Percentiles rank a stretch among this genome's conserved stretches.
Evolutionary conservation across 2,797 vertebrate genomes (phyloP).

Genomic region (Sorex maritimensis): DNA sequence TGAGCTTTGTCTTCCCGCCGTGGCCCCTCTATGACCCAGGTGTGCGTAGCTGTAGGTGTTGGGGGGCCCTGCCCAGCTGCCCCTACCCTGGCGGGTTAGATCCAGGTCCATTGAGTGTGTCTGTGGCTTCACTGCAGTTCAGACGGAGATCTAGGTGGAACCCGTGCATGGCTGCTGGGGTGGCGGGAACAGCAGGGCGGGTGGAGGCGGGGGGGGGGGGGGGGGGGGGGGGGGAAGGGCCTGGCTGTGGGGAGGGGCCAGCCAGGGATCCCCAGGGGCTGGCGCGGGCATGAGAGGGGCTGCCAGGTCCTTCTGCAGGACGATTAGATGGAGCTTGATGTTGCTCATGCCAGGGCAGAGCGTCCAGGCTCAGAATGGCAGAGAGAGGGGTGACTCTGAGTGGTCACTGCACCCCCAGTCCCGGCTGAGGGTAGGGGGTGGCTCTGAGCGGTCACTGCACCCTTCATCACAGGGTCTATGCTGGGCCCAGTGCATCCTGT

Average conservation of each 20-base stretch:
- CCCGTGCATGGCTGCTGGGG: no score
- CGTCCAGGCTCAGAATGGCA: background rate
- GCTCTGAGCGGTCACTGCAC: no score
- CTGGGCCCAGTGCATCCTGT: background rate
- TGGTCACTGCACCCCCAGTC: background rate
- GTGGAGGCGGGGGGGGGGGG: no score
- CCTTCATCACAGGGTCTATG: no score
- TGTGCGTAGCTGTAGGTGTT: background rate
- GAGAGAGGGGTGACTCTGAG: background rate
- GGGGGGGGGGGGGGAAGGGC: no score
- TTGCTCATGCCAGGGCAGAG: conserved; percentile 6
- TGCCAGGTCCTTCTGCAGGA: background rate
- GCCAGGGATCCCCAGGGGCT: background rate
- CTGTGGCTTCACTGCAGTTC: no score
- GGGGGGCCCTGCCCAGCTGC: no score
- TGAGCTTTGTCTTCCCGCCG: background rate
- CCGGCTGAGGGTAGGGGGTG: background rate
- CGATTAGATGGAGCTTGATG: background rate
- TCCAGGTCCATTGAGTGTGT: no score
- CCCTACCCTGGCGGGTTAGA: no score
- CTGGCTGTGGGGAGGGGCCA: no score
- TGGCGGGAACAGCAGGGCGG: no score
- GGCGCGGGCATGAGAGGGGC: background rate
- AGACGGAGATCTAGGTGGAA: no score
- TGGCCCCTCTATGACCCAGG: background rate